These are phyloP conservation scores for Atopsyche davidsoni DNA, from an alignment of 1,140 invertebrate genomes.

Conservation along the genomic window DNA sequence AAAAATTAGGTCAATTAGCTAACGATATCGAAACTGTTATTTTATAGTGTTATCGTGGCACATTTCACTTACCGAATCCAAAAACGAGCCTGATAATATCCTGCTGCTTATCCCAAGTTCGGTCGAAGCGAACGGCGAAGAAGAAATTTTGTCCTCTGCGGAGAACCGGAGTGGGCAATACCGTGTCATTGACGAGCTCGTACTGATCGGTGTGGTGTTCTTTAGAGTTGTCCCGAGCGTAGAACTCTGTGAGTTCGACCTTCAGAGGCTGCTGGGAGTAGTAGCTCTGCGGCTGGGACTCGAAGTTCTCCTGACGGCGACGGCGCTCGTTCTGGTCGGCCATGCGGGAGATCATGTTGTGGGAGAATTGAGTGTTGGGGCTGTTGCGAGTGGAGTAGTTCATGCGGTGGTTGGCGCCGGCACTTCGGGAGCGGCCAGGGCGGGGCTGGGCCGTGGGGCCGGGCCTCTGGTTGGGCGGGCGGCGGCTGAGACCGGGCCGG, in stretches of 20 bases:
- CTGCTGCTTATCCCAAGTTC: constrained; percentile 46
- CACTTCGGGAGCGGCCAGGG: constrained; percentile 43
- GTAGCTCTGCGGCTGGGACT: constrained; percentile 44
- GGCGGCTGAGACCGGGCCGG: constrained; percentile 44
- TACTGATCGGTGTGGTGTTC: constrained; percentile 61
- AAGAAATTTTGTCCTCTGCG: constrained; percentile 59
- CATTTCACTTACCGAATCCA: constrained; percentile 40
- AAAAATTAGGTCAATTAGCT: constrained; percentile 21
- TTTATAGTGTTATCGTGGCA: not conserved
- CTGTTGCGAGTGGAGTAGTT: constrained; percentile 45
- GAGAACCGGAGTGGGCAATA: constrained; percentile 50
- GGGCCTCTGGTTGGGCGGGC: constrained; percentile 43
- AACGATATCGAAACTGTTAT: not conserved
- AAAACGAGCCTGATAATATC: constrained; percentile 47
- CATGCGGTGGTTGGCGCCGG: constrained; percentile 40
- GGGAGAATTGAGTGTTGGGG: constrained; percentile 44
- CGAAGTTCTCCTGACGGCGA: constrained; percentile 45
- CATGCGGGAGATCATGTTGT: constrained; percentile 46
- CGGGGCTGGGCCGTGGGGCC: constrained; percentile 44
- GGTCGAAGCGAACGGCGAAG: constrained; percentile 53
- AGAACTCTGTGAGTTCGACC: constrained; percentile 58
- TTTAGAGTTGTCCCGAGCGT: constrained; percentile 56
- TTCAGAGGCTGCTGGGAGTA: constrained; percentile 50
- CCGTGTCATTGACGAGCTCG: constrained; percentile 51
- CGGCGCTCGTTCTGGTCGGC: constrained; percentile 47